Base-by-base conservation (phyloP, 2,888 invertebrate genomes). In the Polyommatus iphigenia region DNA sequence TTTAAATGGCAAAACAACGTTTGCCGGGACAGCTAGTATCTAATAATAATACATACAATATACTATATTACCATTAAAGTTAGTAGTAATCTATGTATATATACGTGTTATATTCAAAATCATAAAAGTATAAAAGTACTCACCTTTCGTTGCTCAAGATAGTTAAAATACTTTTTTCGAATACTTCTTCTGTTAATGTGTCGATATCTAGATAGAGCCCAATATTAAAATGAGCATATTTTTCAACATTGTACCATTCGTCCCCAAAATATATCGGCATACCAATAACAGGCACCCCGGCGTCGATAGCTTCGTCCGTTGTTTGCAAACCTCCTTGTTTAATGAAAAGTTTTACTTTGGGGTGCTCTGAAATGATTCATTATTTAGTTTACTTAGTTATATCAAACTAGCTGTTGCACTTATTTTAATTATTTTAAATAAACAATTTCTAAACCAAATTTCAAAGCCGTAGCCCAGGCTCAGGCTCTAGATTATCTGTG, bases 311-410 rank as follows among this genome's bases (percentile, higher is more conserved):
- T 80, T 94, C 93, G 29, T 91, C 90, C 0, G 89, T 85, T 0
- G 93, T 92, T 76, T 93, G 92, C 1, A 91, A 80, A 3, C 94
- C 94, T 76, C 91, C 91, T 87, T 93, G 94, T 0, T 90, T 91
- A 71, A 93, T 88, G 77, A 94, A 94, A 1, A 91, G 77, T 79
- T 92, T 94, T 0, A 94, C 79, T 77, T 94, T 94, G 18, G 88
- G 87, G 82, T 94, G 93, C 50, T 78, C 88, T 88, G 80, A n/a
- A 82, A 83, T 4, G 13, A n/a, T 57, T n/a, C 15, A 57, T 18
- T 18, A 18, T 18, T n/a, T 6, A 57, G 2, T 36, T 36, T 36
- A 7, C 36, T 36, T 36, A 54, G 54, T 13, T 3, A 24, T n/a
- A n/a, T n/a, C n/a, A n/a, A n/a, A n/a, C n/a, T n/a, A n/a, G n/a